Evolutionary conservation across 2,797 vertebrate genomes (phyloP), one percentile per base, ranked within the genome.

Genomic region (Poecilia picta): DNA sequence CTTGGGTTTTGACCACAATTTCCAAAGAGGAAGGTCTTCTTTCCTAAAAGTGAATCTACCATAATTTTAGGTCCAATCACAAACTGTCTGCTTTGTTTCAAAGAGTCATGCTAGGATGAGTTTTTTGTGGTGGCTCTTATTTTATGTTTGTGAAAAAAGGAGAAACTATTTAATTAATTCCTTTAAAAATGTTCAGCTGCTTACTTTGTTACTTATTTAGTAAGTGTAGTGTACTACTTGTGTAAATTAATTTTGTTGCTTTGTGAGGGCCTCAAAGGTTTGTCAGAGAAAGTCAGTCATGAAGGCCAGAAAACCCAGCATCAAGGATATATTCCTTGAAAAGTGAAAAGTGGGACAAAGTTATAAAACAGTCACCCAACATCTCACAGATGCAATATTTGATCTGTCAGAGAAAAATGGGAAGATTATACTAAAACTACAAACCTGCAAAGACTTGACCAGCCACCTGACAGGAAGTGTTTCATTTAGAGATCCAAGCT

Each of bases 21-120:
- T 1, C n/a, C 84, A 62, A 87, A 79, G 47, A 91, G 87, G 86
- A 78, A 87, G 74, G 33, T 73, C 81, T 88, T 86, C 80, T 82
- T 87, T 81, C 79, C 78, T 33, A 28, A 62, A 81, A 77, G 49
- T 70, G 57, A 83, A 46, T 25, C 74, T 75, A 55, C 4, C 53
- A 74, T 80, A 87, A 75, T 86, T 88, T 83, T 41, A 45, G 73
- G 81, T 75, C 41, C 25, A 16, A 46, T 71, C 41, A 71, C 68
- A 8, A 46, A 45, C 41, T 45, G 2, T 70, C 39, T n/a, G 41
- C 25, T 71, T 43, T 43, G 66, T 70, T 70, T 70, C 39, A 70
- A 70, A 25, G 23, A 70, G 18, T 25, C 10, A 43, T 13, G 11
- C 66, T n/a, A 45, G 68, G 41, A 7, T 71, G 12, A 45, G 3